Evolutionary conservation across 2,797 vertebrate genomes (phyloP).

Genomic region (Pelobates cultripes): DNA sequence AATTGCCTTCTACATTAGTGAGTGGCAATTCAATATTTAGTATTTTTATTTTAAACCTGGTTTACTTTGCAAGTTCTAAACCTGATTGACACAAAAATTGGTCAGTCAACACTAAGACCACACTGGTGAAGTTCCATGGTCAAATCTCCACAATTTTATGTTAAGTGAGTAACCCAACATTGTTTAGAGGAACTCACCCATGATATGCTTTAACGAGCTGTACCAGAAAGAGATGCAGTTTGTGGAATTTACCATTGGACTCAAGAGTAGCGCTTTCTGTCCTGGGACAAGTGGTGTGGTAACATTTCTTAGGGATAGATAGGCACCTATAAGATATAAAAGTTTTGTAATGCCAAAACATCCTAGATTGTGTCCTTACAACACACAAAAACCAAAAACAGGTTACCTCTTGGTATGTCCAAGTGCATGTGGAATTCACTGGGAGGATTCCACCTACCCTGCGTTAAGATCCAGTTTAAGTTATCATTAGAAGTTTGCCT

Average conservation of each 20-base stretch:
- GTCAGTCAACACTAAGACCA: no score
- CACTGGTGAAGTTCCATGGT: no score
- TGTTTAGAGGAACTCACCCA: constrained; percentile 16
- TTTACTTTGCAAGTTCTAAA: no score
- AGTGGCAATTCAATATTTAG: no score
- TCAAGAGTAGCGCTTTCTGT: constrained; percentile 18
- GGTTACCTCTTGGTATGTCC: constrained; percentile 23
- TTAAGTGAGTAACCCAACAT: not conserved
- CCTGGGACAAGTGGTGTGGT: not conserved
- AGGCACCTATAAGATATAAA: not conserved
- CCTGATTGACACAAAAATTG: no score
- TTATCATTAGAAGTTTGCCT: not conserved
- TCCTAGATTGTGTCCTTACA: no score
- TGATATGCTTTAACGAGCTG: not conserved
- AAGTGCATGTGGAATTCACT: not conserved
- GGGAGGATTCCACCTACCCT: not conserved
- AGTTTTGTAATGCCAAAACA: not conserved
- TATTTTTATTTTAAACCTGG: no score
- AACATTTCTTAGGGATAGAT: not conserved
- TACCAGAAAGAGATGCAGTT: constrained; percentile 50
- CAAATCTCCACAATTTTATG: not conserved
- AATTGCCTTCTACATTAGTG: no score
- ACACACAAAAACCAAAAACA: not conserved
- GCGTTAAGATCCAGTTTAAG: constrained; percentile 17
- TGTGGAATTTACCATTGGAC: not conserved